Percentiles rank a stretch among this genome's conserved stretches.
These are phyloP conservation scores for Allygus modestus DNA, from an alignment of 2,888 invertebrate genomes.

Conservation along the genomic window DNA sequence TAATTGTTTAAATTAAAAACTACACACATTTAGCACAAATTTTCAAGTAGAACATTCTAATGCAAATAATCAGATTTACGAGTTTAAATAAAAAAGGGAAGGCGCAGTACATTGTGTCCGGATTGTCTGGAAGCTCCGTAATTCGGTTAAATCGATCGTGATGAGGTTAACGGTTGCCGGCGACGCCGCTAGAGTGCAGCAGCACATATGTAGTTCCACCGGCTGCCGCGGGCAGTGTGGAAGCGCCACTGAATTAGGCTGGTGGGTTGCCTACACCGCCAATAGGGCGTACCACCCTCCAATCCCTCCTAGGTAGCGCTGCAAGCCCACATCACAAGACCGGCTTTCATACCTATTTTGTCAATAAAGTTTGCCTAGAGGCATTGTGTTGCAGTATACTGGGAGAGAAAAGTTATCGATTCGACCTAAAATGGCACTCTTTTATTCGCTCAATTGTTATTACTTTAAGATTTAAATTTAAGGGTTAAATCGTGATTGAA, in stretches of 20 bases:
- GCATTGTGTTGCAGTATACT: not conserved
- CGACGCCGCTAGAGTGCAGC: conserved; percentile 74
- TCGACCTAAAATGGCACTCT: no score
- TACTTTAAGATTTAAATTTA: no score
- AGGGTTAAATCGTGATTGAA: no score
- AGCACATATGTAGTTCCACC: conserved; percentile 62
- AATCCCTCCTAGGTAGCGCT: conserved; percentile 72
- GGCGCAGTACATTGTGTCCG: not conserved
- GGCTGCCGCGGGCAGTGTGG: conserved; percentile 71
- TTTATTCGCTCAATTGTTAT: no score
- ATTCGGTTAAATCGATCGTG: conserved; percentile 70
- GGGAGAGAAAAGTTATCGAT: not conserved
- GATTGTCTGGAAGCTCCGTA: conserved; percentile 49
- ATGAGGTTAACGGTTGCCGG: conserved; percentile 75
- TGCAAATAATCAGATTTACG: no score
- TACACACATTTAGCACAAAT: no score
- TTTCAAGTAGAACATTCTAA: no score
- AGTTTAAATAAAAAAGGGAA: not conserved
- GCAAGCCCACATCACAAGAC: not conserved
- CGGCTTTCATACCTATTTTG: not conserved
- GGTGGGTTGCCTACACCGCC: conserved; percentile 78
- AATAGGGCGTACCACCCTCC: conserved; percentile 69
- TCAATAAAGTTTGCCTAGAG: conserved; percentile 1
- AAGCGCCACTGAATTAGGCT: conserved; percentile 73
- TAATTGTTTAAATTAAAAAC: no score